Conservation (phyloP, 1,140 invertebrate species). For the Ceratina calcarata region DNA sequence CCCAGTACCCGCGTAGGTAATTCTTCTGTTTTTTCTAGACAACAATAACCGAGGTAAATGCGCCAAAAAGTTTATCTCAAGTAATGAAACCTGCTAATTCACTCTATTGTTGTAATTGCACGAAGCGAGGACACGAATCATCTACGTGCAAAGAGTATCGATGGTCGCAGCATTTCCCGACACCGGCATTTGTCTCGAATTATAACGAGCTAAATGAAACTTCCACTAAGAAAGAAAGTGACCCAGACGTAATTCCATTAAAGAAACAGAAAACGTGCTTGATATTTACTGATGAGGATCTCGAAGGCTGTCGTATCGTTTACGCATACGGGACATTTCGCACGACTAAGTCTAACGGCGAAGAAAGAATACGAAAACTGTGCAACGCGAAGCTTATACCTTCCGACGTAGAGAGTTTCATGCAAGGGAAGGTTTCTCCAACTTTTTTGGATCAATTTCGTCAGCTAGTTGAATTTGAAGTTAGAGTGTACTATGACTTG, state of each 20-base stretch:
- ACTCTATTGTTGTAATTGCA: constrained; percentile 84
- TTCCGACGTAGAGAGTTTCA: neutral
- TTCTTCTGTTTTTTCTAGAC: constrained; percentile 22
- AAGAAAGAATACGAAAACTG: neutral
- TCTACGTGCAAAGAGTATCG: constrained; percentile 66
- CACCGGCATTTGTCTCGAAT: constrained; percentile 67
- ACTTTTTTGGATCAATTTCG: constrained; percentile 3
- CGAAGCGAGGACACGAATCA: constrained; percentile 81
- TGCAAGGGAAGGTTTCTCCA: neutral
- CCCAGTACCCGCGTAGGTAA: neutral
- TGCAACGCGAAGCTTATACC: neutral
- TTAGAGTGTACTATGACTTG: constrained; percentile 24
- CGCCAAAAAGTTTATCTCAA: constrained; percentile 48
- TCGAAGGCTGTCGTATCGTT: neutral
- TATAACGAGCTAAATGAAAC: constrained; percentile 59
- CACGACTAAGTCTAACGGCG: neutral
- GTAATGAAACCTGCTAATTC: constrained; percentile 71
- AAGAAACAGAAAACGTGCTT: neutral
- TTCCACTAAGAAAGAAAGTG: neutral
- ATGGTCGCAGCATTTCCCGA: constrained; percentile 73
- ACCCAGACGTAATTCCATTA: neutral
- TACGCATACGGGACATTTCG: constrained; percentile 34
- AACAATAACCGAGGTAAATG: constrained; percentile 1
- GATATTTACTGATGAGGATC: neutral
- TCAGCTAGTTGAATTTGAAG: constrained; percentile 31